phyloP scores from a whole-genome alignment of 2,888 invertebrate species.

The Cistogaster globosa region DNA sequence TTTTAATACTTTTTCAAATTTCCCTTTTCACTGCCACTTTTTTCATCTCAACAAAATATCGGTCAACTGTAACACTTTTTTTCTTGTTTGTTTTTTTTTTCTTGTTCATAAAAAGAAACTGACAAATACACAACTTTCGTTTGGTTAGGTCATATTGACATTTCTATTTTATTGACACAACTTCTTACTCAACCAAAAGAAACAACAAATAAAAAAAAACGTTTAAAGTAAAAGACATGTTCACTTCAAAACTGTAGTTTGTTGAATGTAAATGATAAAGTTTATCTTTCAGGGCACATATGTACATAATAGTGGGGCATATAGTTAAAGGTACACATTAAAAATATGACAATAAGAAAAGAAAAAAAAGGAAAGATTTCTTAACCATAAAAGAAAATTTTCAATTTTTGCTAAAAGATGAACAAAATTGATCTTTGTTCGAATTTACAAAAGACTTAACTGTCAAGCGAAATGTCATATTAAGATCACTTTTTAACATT shows the following conservation, averaged over 20 bases:
- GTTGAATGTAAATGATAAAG: neutral
- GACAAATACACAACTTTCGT: conserved; percentile 23
- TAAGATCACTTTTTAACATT: too few relatives aligned
- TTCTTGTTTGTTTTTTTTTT: neutral
- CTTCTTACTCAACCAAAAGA: conserved; percentile 45
- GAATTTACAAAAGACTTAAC: too few relatives aligned
- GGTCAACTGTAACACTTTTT: conserved; percentile 51
- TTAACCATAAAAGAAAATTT: too few relatives aligned
- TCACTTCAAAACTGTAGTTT: conserved; percentile 13
- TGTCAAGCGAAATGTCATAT: too few relatives aligned
- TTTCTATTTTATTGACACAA: conserved; percentile 62
- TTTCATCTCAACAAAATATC: conserved; percentile 48
- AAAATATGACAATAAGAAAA: neutral
- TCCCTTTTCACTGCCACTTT: conserved; percentile 54
- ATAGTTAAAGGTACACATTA: neutral
- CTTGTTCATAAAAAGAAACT: conserved; percentile 11
- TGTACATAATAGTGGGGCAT: too few relatives aligned
- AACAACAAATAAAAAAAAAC: neutral
- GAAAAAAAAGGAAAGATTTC: neutral
- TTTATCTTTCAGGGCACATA: neutral
- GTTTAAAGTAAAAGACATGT: neutral
- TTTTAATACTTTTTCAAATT: conserved; percentile 49
- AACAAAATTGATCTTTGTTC: too few relatives aligned
- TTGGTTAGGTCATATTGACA: conserved; percentile 45
- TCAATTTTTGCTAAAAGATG: too few relatives aligned